Conservation (phyloP, 2,797 vertebrate genomes). For the Gymnodraco acuticeps region DNA sequence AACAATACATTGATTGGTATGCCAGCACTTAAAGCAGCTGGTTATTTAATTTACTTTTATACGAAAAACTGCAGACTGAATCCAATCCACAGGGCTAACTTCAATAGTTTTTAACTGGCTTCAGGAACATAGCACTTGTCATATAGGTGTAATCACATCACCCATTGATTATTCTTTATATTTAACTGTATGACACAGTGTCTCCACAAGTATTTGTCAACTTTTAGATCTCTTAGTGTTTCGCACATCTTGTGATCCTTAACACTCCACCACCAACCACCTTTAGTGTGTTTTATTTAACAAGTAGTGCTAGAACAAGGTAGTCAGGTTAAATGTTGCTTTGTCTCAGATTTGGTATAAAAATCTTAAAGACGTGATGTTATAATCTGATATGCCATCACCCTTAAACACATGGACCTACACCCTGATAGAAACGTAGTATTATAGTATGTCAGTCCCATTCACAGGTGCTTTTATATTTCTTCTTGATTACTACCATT, state of each 20-base stretch:
- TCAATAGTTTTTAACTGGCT: conserved; percentile 50
- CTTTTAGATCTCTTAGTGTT: conserved; percentile 9
- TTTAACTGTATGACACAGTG: conserved; percentile 32
- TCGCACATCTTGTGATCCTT: conserved; percentile 14
- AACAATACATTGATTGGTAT: conserved; percentile 81
- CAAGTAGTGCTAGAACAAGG: not conserved
- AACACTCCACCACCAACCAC: conserved; percentile 2
- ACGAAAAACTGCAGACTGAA: conserved; percentile 58
- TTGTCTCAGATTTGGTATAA: conserved; percentile 18
- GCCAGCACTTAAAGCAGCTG: conserved; percentile 53
- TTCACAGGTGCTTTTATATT: conserved; percentile 38
- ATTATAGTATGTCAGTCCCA: conserved; percentile 7
- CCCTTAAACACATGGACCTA: conserved; percentile 6
- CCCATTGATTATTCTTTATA: conserved; percentile 24
- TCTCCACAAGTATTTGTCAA: conserved; percentile 35
- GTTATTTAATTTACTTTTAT: conserved; percentile 64
- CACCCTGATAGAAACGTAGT: conserved; percentile 4
- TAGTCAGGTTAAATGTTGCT: conserved; percentile 5
- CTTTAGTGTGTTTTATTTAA: conserved; percentile 12
- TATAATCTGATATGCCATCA: conserved; percentile 3
- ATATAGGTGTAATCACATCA: conserved; percentile 37
- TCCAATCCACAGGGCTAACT: conserved; percentile 64
- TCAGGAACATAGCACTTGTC: conserved; percentile 59
- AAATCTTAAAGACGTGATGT: not conserved
- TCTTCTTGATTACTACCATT: conserved; percentile 30